Conservation (phyloP, 2,113 vertebrate species). For the Laticauda colubrina region DNA sequence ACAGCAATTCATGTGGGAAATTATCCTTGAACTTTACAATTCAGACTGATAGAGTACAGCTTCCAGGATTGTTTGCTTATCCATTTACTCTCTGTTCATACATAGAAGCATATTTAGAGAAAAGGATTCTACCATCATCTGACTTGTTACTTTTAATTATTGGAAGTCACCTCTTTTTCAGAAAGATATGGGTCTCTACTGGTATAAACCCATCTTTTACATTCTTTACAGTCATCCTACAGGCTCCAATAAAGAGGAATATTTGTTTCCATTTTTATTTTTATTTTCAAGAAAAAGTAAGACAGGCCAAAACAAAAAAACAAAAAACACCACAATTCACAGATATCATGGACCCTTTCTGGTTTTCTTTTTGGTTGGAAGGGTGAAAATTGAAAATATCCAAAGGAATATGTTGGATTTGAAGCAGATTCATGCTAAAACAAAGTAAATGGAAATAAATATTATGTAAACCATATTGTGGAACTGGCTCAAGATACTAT, state of each 20-base stretch:
- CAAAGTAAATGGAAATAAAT: neutral
- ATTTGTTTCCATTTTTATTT: neutral
- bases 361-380: neutral
- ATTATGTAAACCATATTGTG: neutral
- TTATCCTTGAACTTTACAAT: neutral
- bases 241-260: no score
- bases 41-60: neutral
- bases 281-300: neutral
- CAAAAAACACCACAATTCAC: neutral
- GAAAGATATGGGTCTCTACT: neutral
- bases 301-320: neutral
- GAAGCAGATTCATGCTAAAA: neutral
- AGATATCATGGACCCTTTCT: neutral
- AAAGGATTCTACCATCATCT: neutral
- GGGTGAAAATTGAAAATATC: neutral
- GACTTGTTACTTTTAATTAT: neutral
- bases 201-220: neutral
- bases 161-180: neutral
- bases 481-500: neutral
- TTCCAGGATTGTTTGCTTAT: neutral
- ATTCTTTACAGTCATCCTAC: neutral
- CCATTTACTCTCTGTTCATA: neutral
- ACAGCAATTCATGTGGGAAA: neutral
- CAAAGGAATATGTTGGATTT: neutral
- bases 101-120: neutral